Percentiles rank a stretch among this genome's conserved stretches.
Conservation (phyloP, 1,140 invertebrate genomes). For the Trinorchestia longiramus region DNA sequence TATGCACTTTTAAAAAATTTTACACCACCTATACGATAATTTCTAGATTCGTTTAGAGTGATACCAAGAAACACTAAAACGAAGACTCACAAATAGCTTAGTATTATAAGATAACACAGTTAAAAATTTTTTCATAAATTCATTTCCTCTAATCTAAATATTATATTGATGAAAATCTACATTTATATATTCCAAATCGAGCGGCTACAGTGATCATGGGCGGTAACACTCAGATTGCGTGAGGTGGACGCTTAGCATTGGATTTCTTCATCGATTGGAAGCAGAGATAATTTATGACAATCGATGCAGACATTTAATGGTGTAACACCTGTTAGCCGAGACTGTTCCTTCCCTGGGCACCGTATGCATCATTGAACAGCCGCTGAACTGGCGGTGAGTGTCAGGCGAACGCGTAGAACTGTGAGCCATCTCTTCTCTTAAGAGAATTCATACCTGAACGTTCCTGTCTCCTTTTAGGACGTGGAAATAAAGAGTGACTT, state of each 20-base stretch:
- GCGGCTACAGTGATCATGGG: neutral
- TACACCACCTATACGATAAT: too few relatives aligned
- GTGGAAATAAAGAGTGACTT: neutral
- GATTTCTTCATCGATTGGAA: constrained; percentile 28
- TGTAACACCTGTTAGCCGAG: constrained; percentile 43
- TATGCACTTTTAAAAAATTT: neutral
- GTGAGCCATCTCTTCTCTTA: neutral
- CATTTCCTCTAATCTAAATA: neutral
- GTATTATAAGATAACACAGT: neutral
- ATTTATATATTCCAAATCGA: neutral
- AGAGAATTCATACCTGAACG: neutral
- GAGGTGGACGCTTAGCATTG: neutral
- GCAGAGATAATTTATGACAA: constrained; percentile 46
- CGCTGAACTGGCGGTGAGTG: neutral
- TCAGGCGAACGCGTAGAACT: neutral
- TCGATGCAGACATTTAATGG: constrained; percentile 52
- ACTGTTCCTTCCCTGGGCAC: constrained; percentile 18
- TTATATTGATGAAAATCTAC: neutral
- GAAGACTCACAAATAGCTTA: too few relatives aligned
- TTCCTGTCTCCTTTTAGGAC: neutral
- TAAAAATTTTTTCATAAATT: neutral
- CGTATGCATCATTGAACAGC: constrained; percentile 4
- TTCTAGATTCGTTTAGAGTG: neutral
- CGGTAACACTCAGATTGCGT: neutral
- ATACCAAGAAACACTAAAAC: neutral